Evolutionary conservation across 2,113 vertebrate species (phyloP).

Genomic region (Leuciscus idus): DNA sequence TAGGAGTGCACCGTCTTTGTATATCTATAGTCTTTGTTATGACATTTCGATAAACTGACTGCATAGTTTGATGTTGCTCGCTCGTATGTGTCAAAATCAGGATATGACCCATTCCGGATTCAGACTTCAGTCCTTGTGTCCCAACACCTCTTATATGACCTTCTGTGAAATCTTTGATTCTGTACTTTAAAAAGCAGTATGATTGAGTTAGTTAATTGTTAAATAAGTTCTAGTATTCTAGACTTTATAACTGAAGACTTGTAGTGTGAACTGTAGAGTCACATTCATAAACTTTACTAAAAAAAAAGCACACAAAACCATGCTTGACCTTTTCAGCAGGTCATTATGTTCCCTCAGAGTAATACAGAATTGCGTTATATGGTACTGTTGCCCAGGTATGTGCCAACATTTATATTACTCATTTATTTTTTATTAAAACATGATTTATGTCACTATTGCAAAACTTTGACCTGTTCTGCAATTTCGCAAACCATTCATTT

Average conservation of each 20-base stretch:
- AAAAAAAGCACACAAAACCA: not conserved
- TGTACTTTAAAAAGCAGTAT: not conserved
- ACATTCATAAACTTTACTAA: not conserved
- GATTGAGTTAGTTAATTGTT: not conserved
- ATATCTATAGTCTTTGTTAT: too few relatives aligned
- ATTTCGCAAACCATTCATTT: constrained; percentile 26
- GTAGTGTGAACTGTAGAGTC: not conserved
- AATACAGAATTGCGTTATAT: constrained; percentile 30
- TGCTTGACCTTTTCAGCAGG: not conserved
- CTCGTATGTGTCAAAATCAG: not conserved
- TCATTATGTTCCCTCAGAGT: not conserved
- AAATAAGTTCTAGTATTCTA: not conserved
- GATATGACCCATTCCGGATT: not conserved
- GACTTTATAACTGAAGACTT: not conserved
- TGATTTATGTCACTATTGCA: constrained; percentile 33
- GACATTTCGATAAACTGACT: too few relatives aligned
- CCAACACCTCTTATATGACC: not conserved
- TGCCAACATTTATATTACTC: constrained; percentile 12
- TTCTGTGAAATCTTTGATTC: not conserved
- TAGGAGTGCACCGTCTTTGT: too few relatives aligned
- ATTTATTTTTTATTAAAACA: constrained; percentile 1
- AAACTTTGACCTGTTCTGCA: constrained; percentile 40
- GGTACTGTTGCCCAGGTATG: constrained; percentile 4
- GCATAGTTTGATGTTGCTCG: too few relatives aligned
- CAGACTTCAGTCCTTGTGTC: not conserved